Conservation (phyloP, 2,797 vertebrate genomes). For the Antennarius maculatus region DNA sequence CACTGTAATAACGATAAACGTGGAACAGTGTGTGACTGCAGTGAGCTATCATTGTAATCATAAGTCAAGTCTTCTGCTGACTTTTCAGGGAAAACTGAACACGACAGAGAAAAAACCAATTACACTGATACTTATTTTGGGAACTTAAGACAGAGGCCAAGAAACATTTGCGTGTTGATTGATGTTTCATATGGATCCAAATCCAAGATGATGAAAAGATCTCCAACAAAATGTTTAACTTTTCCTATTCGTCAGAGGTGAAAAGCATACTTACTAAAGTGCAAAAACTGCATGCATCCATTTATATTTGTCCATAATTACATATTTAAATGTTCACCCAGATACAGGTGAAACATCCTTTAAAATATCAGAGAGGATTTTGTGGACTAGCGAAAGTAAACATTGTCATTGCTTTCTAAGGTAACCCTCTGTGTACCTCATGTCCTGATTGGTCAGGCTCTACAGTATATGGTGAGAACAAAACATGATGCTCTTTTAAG, state of each 20-base stretch:
- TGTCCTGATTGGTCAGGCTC: background rate
- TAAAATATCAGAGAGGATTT: background rate
- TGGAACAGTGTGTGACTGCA: too few relatives aligned
- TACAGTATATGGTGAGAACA: constrained; percentile 29
- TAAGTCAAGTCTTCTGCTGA: too few relatives aligned
- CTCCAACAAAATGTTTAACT: background rate
- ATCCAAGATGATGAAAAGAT: background rate
- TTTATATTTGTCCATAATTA: background rate
- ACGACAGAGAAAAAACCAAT: too few relatives aligned
- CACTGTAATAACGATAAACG: too few relatives aligned
- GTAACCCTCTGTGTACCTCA: background rate
- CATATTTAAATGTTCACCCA: background rate
- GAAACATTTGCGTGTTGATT: too few relatives aligned
- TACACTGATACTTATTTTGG: too few relatives aligned
- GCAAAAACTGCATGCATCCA: background rate
- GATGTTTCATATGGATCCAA: background rate
- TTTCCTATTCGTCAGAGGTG: background rate
- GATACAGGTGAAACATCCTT: background rate
- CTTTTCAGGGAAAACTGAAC: too few relatives aligned
- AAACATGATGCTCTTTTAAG: constrained; percentile 38
- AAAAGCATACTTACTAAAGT: background rate
- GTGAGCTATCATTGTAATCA: background rate
- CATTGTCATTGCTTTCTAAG: background rate
- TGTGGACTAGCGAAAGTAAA: background rate
- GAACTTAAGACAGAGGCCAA: too few relatives aligned